A percentile compares a stretch with the other conserved stretches of the same genome.
Conservation (phyloP, 2,888 invertebrate species). For the Sesia bembeciformis region DNA sequence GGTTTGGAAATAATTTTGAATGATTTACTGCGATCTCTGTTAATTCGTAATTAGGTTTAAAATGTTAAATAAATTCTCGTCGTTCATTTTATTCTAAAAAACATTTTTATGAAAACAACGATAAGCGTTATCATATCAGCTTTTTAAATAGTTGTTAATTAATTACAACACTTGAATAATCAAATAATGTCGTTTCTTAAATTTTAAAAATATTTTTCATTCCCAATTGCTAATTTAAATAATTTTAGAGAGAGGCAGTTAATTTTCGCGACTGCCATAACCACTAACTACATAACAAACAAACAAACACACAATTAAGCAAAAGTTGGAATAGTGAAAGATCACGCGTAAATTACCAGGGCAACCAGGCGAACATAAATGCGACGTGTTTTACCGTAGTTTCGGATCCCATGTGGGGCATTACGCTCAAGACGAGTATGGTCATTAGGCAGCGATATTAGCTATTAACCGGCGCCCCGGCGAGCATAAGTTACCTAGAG, state of each 20-base stretch:
- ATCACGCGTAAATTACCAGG: conserved; percentile 32
- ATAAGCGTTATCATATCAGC: too few relatives aligned
- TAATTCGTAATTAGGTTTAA: conserved; percentile 18
- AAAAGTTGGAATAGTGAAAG: conserved; percentile 12
- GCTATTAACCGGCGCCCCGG: conserved; percentile 60
- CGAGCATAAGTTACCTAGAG: conserved; percentile 46
- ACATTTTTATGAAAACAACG: too few relatives aligned
- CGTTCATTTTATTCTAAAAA: too few relatives aligned
- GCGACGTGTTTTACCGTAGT: conserved; percentile 29
- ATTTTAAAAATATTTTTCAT: too few relatives aligned
- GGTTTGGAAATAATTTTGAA: conserved; percentile 48
- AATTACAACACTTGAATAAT: too few relatives aligned
- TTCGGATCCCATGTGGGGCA: conserved; percentile 53
- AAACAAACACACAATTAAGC: too few relatives aligned
- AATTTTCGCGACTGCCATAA: too few relatives aligned
- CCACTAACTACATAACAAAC: too few relatives aligned
- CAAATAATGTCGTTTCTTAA: too few relatives aligned
- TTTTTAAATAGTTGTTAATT: too few relatives aligned
- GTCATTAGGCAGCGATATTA: conserved; percentile 73
- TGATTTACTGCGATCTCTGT: conserved; percentile 45
- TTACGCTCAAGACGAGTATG: conserved; percentile 64
- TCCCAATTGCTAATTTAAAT: too few relatives aligned
- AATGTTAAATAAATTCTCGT: conserved; percentile 2
- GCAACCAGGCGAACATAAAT: conserved; percentile 25
- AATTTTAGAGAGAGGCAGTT: too few relatives aligned